These are phyloP conservation scores for Antennarius striatus DNA, from an alignment of 2,113 vertebrate genomes.

Conservation along the genomic window DNA sequence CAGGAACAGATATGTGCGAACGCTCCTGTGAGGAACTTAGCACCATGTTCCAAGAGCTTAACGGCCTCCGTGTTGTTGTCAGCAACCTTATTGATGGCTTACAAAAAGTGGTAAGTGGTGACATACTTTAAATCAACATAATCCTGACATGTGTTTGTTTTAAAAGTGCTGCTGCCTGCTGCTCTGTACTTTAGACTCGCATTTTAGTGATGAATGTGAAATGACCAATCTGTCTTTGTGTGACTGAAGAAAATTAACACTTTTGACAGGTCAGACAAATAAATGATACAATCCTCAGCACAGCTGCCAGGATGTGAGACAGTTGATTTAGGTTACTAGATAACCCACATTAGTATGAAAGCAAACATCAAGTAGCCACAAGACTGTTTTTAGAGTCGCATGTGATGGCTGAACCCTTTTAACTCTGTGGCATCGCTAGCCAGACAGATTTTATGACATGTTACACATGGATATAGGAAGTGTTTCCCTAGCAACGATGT, in stretches of 20 bases:
- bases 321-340: constrained; percentile 57
- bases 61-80: constrained; percentile 88
- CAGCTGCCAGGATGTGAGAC: constrained; percentile 13
- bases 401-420: constrained; percentile 55
- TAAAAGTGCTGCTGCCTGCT: constrained; percentile 4
- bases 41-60: constrained; percentile 90
- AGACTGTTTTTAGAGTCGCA: constrained; percentile 59
- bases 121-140: constrained; percentile 14
- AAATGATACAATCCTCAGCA: constrained; percentile 17
- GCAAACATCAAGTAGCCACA: constrained; percentile 59
- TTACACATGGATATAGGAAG: constrained; percentile 80
- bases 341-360: constrained; percentile 62
- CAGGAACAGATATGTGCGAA: constrained; percentile 85
- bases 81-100: constrained; percentile 91
- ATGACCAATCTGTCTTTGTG: not conserved
- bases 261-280: constrained; percentile 42
- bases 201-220: constrained; percentile 29
- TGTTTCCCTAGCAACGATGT: constrained; percentile 74
- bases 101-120: constrained; percentile 87
- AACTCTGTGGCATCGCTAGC: constrained; percentile 68
- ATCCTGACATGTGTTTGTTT: constrained; percentile 33
- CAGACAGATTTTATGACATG: constrained; percentile 75
- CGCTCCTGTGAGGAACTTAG: constrained; percentile 93
- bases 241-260: constrained; percentile 23
- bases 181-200: not conserved